Evolutionary conservation across 2,113 vertebrate species (phyloP).

Genomic region (Holacanthus passer): DNA sequence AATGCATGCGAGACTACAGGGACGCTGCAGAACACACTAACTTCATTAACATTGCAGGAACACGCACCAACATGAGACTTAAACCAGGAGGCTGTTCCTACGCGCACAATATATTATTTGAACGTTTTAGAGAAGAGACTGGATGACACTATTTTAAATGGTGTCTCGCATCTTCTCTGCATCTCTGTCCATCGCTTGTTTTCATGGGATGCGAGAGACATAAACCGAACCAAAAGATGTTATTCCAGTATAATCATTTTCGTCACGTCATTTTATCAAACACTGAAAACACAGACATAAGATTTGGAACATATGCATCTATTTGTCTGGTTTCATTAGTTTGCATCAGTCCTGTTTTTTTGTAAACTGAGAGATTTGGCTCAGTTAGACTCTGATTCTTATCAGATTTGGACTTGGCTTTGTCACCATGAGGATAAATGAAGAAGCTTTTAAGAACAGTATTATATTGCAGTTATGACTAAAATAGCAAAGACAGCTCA

Average conservation of each 20-base stretch:
- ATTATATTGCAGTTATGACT: conserved; percentile 22
- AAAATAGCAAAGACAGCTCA: conserved; percentile 23
- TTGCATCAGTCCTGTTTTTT: background rate
- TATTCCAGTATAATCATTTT: background rate
- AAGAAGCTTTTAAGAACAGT: conserved; percentile 23
- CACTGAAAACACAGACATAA: background rate
- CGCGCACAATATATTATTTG: background rate
- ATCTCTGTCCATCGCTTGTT: background rate
- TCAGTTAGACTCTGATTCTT: conserved; percentile 22
- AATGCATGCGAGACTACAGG: background rate
- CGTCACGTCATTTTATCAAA: background rate
- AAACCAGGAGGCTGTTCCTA: background rate
- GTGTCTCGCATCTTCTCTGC: background rate
- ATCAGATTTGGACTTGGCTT: conserved; percentile 7
- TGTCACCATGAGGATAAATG: conserved; percentile 33
- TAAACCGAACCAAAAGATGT: background rate
- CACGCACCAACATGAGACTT: background rate
- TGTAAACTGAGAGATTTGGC: background rate
- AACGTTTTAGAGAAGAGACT: background rate
- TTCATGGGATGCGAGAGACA: background rate
- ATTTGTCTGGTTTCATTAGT: conserved; percentile 16
- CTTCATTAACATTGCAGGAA: background rate
- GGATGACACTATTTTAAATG: background rate
- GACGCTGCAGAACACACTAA: background rate
- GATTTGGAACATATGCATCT: background rate